Evolutionary conservation across 2,888 invertebrate species (phyloP).

Genomic region (Microchrysa polita): DNA sequence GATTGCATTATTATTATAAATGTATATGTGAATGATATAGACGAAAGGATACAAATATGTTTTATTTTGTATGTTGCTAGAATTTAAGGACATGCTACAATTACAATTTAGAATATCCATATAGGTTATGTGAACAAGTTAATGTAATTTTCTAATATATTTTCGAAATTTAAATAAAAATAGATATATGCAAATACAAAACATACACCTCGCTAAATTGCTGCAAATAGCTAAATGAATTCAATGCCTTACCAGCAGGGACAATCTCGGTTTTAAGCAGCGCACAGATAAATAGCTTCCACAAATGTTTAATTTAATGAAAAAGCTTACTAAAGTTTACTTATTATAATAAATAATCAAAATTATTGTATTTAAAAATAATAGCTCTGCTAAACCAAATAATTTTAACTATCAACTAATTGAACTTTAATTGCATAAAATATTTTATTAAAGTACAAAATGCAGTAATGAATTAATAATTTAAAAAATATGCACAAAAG

Average conservation of each 20-base stretch:
- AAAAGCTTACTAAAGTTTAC: no score
- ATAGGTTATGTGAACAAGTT: no score
- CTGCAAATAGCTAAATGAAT: neutral
- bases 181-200: neutral
- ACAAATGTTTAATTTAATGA: slow-evolving; percentile 2
- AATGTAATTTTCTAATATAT: neutral
- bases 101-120: neutral
- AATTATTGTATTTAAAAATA: no score
- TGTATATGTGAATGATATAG: neutral
- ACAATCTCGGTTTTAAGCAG: slow-evolving; percentile 11
- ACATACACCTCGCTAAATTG: slow-evolving; percentile 21
- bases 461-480: no score
- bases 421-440: no score
- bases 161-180: no score
- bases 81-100: neutral
- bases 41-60: neutral
- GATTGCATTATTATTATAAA: neutral
- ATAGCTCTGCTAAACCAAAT: no score
- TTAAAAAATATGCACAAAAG: no score
- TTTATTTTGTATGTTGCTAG: neutral
- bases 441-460: no score
- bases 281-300: neutral
- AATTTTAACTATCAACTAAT: no score
- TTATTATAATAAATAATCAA: no score
- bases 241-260: neutral